These are phyloP conservation scores for Zoanthus sociatus DNA, from an alignment of 92 coral and sea anemone genomes.

Conservation along the genomic window DNA sequence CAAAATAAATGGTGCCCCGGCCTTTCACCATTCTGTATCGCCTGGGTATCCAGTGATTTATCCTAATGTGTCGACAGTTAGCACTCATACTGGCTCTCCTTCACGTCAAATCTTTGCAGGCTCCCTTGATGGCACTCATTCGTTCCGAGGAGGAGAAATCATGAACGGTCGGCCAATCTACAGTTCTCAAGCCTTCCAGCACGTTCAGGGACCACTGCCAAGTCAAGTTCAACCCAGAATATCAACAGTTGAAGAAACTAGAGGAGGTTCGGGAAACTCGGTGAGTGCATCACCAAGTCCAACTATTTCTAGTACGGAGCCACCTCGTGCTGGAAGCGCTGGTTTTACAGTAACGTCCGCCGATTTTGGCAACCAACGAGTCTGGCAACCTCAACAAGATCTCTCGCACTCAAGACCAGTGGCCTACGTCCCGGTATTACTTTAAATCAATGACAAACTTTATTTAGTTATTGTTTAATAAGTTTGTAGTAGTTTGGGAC, in stretches of 20 bases:
- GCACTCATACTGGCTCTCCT: constrained; percentile 77
- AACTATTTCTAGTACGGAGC: constrained; percentile 83
- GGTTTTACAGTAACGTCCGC: constrained; percentile 77
- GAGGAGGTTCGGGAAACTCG: constrained; percentile 77
- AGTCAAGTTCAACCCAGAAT: constrained; percentile 89
- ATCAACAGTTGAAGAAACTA: constrained; percentile 88
- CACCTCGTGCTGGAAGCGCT: constrained; percentile 69
- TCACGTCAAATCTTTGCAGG: constrained; percentile 93
- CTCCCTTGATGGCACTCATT: constrained; percentile 83
- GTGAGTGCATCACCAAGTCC: constrained; percentile 87
- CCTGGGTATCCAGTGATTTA: constrained; percentile 95
- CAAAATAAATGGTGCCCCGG: constrained; percentile 94
- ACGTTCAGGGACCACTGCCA: constrained; percentile 77
- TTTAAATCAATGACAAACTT: constrained; percentile 85
- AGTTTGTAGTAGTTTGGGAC: constrained; percentile 60
- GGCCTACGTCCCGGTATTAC: constrained; percentile 98
- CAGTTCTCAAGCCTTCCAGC: constrained; percentile 78
- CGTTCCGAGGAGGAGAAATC: constrained; percentile 89
- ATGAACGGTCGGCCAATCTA: constrained; percentile 94
- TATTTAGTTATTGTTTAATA: constrained; percentile 39
- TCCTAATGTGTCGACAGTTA: constrained; percentile 84
- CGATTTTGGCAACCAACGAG: constrained; percentile 87
- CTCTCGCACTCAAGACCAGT: constrained; percentile 83
- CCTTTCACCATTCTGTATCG: constrained; percentile 92
- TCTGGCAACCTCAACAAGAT: constrained; percentile 99